Evolutionary conservation across 2,797 vertebrate genomes (phyloP).

Genomic region (Danio albolineatus): DNA sequence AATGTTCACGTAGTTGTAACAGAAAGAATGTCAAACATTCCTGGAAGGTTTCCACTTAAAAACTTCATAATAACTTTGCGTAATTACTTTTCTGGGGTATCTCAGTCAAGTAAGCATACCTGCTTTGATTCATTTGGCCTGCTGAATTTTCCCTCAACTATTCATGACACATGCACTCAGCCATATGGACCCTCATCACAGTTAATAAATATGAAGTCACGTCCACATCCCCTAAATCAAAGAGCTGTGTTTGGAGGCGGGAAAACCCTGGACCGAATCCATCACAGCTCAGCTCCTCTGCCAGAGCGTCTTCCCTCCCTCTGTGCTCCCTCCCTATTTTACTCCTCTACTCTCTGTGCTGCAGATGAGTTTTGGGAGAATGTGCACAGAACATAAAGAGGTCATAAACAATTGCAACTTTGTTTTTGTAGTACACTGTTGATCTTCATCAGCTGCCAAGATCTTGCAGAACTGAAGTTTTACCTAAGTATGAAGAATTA

Average conservation of each 20-base stretch:
- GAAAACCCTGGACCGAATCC: conserved; percentile 9
- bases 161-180: conserved; percentile 4
- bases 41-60: too few species aligned
- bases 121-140: neutral
- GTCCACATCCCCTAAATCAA: conserved; percentile 20
- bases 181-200: conserved; percentile 26
- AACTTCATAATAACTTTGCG: neutral
- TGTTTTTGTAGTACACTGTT: neutral
- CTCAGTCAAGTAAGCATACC: neutral
- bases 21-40: too few species aligned
- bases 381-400: conserved; percentile 1
- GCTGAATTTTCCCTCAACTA: neutral
- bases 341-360: neutral
- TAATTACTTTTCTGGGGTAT: neutral
- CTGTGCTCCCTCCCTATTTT: conserved; percentile 15
- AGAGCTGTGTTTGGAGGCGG: conserved; percentile 14
- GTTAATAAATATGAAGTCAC: conserved; percentile 22
- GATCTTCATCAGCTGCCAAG: conserved; percentile 2
- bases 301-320: neutral
- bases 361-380: neutral
- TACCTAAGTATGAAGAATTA: neutral
- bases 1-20: too few species aligned
- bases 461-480: neutral
- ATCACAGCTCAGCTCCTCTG: conserved; percentile 11
- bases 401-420: conserved; percentile 12